phyloP scores from a whole-genome alignment of 2,113 vertebrate species.

The Glareola pratincola region DNA sequence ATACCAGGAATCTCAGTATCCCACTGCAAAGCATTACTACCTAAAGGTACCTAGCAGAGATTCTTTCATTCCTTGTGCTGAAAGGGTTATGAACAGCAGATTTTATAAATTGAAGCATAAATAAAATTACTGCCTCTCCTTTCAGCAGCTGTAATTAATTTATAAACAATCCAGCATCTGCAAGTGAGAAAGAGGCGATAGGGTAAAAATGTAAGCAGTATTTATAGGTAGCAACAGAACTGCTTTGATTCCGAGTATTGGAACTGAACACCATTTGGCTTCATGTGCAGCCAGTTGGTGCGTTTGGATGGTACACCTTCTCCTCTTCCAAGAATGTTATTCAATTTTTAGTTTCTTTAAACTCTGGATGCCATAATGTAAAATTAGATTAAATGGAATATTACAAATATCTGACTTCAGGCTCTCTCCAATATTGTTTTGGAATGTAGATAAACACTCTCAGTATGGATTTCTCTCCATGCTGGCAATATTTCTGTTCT shows the following conservation, averaged over 20 bases:
- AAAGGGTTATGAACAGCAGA: background rate
- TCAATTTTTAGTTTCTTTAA: conserved; percentile 17
- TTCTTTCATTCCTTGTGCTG: background rate
- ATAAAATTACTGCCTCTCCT: background rate
- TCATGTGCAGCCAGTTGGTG: background rate
- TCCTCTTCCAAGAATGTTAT: background rate
- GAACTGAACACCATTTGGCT: background rate
- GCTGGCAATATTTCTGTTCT: conserved; percentile 10
- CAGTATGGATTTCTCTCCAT: conserved; percentile 21
- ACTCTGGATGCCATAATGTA: background rate
- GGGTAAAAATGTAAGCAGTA: background rate
- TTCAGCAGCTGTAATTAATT: background rate
- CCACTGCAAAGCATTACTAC: background rate
- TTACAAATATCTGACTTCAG: conserved; percentile 16
- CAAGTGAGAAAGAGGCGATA: background rate
- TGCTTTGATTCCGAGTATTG: background rate
- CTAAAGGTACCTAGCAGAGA: background rate
- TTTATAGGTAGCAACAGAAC: background rate
- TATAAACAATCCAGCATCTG: background rate
- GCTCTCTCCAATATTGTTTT: background rate
- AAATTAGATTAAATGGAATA: conserved; percentile 35
- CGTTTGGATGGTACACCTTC: background rate
- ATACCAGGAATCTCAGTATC: background rate
- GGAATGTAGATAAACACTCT: background rate
- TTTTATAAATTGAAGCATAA: background rate